Percentiles rank a stretch among this genome's conserved stretches.
phyloP scores from a whole-genome alignment of 2,888 invertebrate species.

The Sipha maydis region DNA sequence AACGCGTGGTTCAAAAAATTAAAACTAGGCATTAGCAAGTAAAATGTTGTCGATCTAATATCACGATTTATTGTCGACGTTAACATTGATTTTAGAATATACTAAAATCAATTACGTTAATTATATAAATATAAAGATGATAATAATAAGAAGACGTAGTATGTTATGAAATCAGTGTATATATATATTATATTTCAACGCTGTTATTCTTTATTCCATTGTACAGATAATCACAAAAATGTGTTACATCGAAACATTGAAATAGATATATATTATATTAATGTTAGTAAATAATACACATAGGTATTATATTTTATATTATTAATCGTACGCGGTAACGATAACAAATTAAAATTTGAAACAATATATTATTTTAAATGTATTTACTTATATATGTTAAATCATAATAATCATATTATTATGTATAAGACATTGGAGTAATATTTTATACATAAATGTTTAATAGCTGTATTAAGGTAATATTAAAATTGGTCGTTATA shows the following conservation, averaged over 20 bases:
- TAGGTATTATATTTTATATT: neutral
- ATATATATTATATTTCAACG: neutral
- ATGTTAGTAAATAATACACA: neutral
- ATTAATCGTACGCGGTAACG: neutral
- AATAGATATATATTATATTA: neutral
- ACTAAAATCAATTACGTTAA: no score
- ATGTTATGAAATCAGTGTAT: neutral
- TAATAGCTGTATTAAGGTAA: neutral
- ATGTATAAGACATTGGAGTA: neutral
- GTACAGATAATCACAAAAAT: neutral
- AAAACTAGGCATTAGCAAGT: no score
- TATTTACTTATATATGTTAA: neutral
- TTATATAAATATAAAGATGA: neutral
- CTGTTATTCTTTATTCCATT: neutral
- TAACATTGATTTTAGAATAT: no score
- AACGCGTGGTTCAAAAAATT: no score
- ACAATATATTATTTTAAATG: neutral
- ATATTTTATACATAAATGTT: neutral
- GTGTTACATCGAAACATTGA: neutral
- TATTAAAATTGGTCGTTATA: constrained; percentile 47
- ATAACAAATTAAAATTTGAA: neutral
- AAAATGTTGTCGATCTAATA: neutral
- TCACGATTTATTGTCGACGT: constrained; percentile 8
- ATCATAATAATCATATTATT: neutral
- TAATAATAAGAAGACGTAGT: neutral